Evolutionary conservation across 2,797 vertebrate species (phyloP), one percentile per base, ranked within the genome.

Genomic region (Philypnodon macrostomus): DNA sequence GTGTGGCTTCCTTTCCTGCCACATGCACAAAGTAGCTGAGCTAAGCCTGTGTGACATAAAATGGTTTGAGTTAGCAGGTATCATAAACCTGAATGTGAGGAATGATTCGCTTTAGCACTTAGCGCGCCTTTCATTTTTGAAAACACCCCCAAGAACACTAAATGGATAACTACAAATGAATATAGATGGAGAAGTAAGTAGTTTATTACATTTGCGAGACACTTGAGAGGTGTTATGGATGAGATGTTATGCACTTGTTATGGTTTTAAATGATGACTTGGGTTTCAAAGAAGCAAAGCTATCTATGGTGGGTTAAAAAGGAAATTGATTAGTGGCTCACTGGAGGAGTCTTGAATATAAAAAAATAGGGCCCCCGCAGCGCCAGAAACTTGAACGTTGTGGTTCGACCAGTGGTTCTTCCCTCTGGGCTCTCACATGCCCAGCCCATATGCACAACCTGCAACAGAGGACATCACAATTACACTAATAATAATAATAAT

Each of bases 401-500:
- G 41, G 85, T 52, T 35, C 72, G 88, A 38, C 76, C 68, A 15
- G 85, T 70, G 39, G 89, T 70, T 14, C 77, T 72, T 65, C 78
- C 89, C 56, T 90, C 91, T 0, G 89, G 77, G 64, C 83, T 89
- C 67, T 95, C 93, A 63, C 90, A 90, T 10, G 91, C 92, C 95
- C 95, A 98, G 54, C 93, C 95, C 93, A 95, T 93, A 79, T 96
- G 93, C 61, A 95, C 81, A 18, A 97, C 88, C 95, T 97, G 86
- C 36, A 66, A 63, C 37, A 70, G 66, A 21, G 27, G 41, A 79
- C 1, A 77, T 64, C 67, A 82, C 60, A 58, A 27, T 34, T 2
- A 50, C 12, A 54, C 7, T 17, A 11, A 26, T 45, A 16, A 24
- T 30, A 3, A 50, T 0, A 39, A 6, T 21, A 30, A 27, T 15